A percentile compares a stretch with the other conserved stretches of the same genome.
phyloP scores from a whole-genome alignment of 2,888 invertebrate species.

The Allophyes oxyacanthae region DNA sequence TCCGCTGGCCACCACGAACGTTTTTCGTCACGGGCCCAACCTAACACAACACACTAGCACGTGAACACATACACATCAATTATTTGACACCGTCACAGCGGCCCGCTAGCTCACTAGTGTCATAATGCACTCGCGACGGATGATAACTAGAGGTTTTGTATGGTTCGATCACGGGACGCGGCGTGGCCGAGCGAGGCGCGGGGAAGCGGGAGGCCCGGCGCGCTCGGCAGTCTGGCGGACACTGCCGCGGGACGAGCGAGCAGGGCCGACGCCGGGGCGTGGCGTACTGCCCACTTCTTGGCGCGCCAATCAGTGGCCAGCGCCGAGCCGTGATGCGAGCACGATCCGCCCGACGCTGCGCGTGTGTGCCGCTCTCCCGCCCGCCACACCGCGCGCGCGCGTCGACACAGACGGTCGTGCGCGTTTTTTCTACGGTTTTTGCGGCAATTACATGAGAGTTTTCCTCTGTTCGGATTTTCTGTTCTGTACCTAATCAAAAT shows the following conservation, averaged over 20 bases:
- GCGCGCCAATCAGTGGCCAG: conserved; percentile 60
- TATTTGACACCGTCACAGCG: conserved; percentile 87
- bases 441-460: conserved; percentile 78
- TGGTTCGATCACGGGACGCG: conserved; percentile 80
- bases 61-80: conserved; percentile 86
- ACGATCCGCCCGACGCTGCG: conserved; percentile 50
- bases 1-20: conserved; percentile 89
- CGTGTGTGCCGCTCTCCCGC: conserved; percentile 59
- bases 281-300: conserved; percentile 64
- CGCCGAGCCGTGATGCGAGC: conserved; percentile 42
- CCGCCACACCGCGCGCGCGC: conserved; percentile 75
- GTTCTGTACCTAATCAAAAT: conserved; percentile 76
- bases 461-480: conserved; percentile 79
- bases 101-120: conserved; percentile 89
- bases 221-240: conserved; percentile 89
- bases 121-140: conserved; percentile 88
- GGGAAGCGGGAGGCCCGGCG: conserved; percentile 89
- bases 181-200: conserved; percentile 88
- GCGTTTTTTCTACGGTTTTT: conserved; percentile 73
- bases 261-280: conserved; percentile 79
- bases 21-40: conserved; percentile 85
- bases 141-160: conserved; percentile 71
- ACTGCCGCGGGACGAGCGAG: conserved; percentile 81
- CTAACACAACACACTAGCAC: conserved; percentile 88
- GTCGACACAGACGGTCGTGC: conserved; percentile 73